Percentiles rank a stretch among this genome's conserved stretches.
phyloP scores from a whole-genome alignment of 2,797 vertebrate species.

The Acanthiza pusilla region DNA sequence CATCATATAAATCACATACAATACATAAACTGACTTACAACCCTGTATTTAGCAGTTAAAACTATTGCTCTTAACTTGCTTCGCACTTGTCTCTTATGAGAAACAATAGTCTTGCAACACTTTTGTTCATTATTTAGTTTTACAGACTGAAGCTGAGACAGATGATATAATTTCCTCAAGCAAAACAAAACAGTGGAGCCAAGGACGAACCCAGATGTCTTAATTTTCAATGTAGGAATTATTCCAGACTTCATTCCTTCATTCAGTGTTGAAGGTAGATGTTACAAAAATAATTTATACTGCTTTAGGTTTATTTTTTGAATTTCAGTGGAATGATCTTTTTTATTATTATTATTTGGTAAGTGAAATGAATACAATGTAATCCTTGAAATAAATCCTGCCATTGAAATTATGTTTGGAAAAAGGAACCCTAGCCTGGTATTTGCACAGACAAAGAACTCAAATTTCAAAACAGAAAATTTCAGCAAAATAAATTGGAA shows the following conservation, averaged over 20 bases:
- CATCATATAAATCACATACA: background rate
- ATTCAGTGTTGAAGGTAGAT: background rate
- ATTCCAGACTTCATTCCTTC: slow-evolving; percentile 2
- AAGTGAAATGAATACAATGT: background rate
- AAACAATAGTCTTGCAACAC: background rate
- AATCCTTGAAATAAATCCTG: slow-evolving; percentile 21
- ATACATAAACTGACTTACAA: background rate
- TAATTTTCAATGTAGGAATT: slow-evolving; percentile 23
- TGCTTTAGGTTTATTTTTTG: slow-evolving; percentile 1
- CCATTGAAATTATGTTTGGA: background rate
- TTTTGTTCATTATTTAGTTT: background rate
- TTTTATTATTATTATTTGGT: background rate
- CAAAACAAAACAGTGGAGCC: background rate
- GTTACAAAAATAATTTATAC: slow-evolving; percentile 20
- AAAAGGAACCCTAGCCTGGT: background rate
- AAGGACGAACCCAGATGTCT: background rate
- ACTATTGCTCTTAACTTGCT: background rate
- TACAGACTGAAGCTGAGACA: background rate
- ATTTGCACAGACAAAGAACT: background rate
- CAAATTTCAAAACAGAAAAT: slow-evolving; percentile 14
- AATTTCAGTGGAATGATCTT: background rate
- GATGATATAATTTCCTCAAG: background rate
- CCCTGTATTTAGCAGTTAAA: background rate
- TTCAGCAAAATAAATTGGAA: slow-evolving; percentile 1
- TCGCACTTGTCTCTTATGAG: background rate